These are phyloP conservation scores for Drusus annulatus DNA, from an alignment of 1,140 invertebrate species.

Conservation along the genomic window DNA sequence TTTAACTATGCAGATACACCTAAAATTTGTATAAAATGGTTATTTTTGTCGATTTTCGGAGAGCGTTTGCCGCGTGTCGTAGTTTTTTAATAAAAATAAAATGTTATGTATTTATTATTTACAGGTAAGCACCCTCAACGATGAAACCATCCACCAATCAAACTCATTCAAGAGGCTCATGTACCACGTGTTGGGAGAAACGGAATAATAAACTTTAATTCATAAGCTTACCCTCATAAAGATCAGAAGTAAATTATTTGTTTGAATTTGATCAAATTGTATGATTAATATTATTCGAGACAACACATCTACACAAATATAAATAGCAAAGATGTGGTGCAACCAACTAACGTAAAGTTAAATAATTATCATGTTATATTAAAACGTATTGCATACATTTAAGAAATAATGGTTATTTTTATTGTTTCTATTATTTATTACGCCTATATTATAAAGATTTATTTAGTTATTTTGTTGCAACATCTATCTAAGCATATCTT, in stretches of 20 bases:
- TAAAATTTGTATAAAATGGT: too few relatives aligned
- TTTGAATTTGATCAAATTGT: constrained; percentile 10
- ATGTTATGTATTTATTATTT: constrained; percentile 57
- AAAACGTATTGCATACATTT: background rate
- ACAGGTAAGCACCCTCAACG: constrained; percentile 74
- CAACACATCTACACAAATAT: background rate
- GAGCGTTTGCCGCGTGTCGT: too few relatives aligned
- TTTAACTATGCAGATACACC: too few relatives aligned
- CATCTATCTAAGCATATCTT: constrained; percentile 22
- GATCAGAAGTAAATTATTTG: background rate
- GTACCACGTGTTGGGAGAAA: constrained; percentile 88
- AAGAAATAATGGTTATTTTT: background rate
- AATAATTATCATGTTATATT: background rate
- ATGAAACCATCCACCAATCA: constrained; percentile 91
- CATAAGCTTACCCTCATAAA: background rate
- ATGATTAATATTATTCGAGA: constrained; percentile 12
- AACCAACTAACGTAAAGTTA: background rate
- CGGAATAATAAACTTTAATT: constrained; percentile 74
- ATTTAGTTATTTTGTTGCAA: constrained; percentile 25
- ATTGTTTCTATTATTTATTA: constrained; percentile 11
- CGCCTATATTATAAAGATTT: constrained; percentile 24
- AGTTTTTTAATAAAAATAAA: too few relatives aligned
- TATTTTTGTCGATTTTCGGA: too few relatives aligned
- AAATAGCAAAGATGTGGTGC: constrained; percentile 4
- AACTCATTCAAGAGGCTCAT: constrained; percentile 93